phyloP scores from a whole-genome alignment of 2,888 invertebrate species.

The Serrognathus titanus region DNA sequence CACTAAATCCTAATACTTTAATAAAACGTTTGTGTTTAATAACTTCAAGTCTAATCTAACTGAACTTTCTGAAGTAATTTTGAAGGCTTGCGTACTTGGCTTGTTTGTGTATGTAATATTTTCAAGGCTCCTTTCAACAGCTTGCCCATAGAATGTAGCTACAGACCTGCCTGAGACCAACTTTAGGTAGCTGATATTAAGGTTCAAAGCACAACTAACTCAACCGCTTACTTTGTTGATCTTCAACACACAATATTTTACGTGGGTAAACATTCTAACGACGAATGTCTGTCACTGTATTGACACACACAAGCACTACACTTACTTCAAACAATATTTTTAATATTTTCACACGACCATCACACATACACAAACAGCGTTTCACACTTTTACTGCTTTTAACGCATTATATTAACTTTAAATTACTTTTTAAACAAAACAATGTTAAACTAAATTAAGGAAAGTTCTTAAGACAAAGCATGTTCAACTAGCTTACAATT shows the following conservation, averaged over 20 bases:
- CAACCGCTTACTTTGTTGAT: slow-evolving; percentile 45
- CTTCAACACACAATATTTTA: slow-evolving; percentile 30
- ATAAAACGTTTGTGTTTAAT: not conserved
- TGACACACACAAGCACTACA: slow-evolving; percentile 3
- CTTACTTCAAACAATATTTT: not conserved
- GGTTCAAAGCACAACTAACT: slow-evolving; percentile 29
- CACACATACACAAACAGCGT: not conserved
- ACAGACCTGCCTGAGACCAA: slow-evolving; percentile 46
- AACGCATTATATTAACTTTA: too few species aligned
- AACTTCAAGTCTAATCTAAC: not conserved
- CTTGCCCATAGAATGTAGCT: slow-evolving; percentile 51
- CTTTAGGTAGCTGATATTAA: slow-evolving; percentile 34
- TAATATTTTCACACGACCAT: not conserved
- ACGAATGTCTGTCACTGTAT: slow-evolving; percentile 9
- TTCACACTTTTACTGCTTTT: not conserved
- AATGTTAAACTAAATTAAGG: too few species aligned
- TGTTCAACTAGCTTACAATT: too few species aligned
- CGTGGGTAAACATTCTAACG: slow-evolving; percentile 21
- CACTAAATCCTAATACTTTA: not conserved
- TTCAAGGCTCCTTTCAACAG: slow-evolving; percentile 24
- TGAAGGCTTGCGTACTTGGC: slow-evolving; percentile 41
- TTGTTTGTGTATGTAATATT: slow-evolving; percentile 35
- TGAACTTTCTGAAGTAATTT: slow-evolving; percentile 1
- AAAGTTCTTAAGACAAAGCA: too few species aligned
- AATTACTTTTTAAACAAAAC: too few species aligned